phyloP scores from a whole-genome alignment of 2,888 invertebrate species.

The Parasteatoda lunata region DNA sequence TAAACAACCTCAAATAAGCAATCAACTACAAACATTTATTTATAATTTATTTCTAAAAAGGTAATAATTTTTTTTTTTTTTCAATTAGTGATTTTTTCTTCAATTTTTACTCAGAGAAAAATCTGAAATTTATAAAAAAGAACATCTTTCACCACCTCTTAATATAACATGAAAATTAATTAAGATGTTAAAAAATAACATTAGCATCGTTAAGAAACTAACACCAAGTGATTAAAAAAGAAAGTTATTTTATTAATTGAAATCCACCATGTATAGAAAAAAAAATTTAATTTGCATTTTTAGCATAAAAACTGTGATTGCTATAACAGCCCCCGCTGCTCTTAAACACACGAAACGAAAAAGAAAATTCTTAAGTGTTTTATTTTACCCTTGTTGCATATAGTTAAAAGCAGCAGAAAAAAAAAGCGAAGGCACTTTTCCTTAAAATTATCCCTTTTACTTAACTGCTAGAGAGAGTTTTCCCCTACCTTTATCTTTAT shows the following conservation, averaged over 20 bases:
- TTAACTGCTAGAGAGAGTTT: conserved; percentile 37
- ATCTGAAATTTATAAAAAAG: too few species aligned
- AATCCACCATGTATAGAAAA: conserved; percentile 42
- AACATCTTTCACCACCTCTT: too few species aligned
- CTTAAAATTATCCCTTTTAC: conserved; percentile 13
- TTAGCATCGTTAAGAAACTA: too few species aligned
- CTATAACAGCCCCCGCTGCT: conserved; percentile 34
- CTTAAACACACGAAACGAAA: conserved; percentile 28
- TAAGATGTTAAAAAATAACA: too few species aligned
- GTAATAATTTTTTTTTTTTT: too few species aligned
- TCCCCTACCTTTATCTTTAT: conserved; percentile 21
- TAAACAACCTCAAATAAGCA: too few species aligned
- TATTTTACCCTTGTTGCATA: conserved; percentile 46
- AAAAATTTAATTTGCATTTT: conserved; percentile 47
- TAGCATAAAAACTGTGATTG: conserved; percentile 27
- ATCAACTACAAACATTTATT: too few species aligned
- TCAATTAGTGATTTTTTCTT: too few species aligned
- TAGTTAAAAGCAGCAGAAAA: conserved; percentile 35
- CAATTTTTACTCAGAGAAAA: too few species aligned
- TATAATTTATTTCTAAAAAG: too few species aligned
- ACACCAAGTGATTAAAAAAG: background rate
- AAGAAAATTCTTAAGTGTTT: conserved; percentile 6
- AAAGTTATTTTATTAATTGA: conserved; percentile 33
- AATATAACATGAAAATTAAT: too few species aligned
- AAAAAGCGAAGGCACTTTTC: conserved; percentile 30